Evolutionary conservation across 2,888 invertebrate genomes (phyloP), one percentile per base, ranked within the genome.

Genomic region (Palloptera scutellata): DNA sequence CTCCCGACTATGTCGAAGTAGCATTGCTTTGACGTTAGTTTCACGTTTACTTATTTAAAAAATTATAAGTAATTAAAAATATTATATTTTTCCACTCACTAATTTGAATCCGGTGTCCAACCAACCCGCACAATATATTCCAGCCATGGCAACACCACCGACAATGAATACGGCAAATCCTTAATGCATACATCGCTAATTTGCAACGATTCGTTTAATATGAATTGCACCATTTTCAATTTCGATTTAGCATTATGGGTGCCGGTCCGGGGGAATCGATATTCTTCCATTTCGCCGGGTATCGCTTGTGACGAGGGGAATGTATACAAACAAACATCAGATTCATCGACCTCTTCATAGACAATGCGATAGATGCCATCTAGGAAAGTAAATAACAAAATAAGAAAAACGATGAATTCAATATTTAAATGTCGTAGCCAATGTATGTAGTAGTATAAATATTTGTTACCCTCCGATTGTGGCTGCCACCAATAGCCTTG

Each of bases 401-500:
- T 10, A 48, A 60, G 6, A 40, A 51, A 30, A 11, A 19, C 20
- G 41, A 8, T 13, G 0, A 2, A 15, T 19, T 19, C 1, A 42
- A 45, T 61, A n/a, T 30, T 30, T 40, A 43, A 17, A 8, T 51
- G 1, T 55, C 40, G 4, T 19, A n/a, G n/a, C 19, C 12, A 59
- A 43, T 6, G n/a, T 15, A 12, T 42, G 1, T 2, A 45, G 13
- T n/a, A n/a, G n/a, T n/a, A 63, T 17, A 55, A 43, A 30, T 54
- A 30, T 30, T 10, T 66, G 20, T 66, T 77, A 91, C 91, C 90
- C 71, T 88, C 86, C 58, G 89, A 88, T 73, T 88, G 87, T 0
- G 96, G 95, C 79, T 96, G 95, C 98, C 99, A 99, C 98, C 98
- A 99, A 84, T 95, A 97, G 0, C 98, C 98, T 67, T 94, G 95